A percentile compares a stretch with the other conserved stretches of the same genome.
phyloP scores from a whole-genome alignment of 1,140 invertebrate species.

The Ceratina calcarata region DNA sequence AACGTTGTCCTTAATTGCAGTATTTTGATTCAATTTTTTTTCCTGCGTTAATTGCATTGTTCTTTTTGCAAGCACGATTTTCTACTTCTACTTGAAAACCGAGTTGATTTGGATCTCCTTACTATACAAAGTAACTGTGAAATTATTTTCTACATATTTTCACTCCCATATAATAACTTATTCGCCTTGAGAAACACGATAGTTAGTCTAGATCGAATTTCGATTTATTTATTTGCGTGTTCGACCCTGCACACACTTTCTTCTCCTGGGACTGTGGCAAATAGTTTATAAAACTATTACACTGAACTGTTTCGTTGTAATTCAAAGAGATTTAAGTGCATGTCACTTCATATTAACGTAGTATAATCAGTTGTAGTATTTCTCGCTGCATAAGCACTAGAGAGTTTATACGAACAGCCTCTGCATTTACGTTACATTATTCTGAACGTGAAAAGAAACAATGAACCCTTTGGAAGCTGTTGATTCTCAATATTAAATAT shows the following conservation, averaged over 20 bases:
- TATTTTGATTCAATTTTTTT: conserved; percentile 4
- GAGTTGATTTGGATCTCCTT: background rate
- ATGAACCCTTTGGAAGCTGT: conserved; percentile 56
- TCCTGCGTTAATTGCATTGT: conserved; percentile 18
- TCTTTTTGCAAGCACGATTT: background rate
- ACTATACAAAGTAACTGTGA: background rate
- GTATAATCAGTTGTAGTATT: conserved; percentile 13
- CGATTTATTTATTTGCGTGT: conserved; percentile 32
- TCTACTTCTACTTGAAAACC: background rate
- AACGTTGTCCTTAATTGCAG: conserved; percentile 15
- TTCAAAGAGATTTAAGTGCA: conserved; percentile 38
- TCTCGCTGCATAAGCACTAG: conserved; percentile 7
- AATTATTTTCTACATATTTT: background rate
- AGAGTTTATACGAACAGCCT: conserved; percentile 37
- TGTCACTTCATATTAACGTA: conserved; percentile 38
- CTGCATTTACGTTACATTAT: conserved; percentile 34
- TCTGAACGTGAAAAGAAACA: conserved; percentile 41
- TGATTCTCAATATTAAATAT: background rate
- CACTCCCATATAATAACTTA: background rate
- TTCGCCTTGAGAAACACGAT: conserved; percentile 11
- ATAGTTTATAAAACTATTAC: conserved; percentile 28
- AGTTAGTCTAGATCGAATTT: background rate
- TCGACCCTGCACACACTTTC: conserved; percentile 44
- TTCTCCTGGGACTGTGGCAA: conserved; percentile 31
- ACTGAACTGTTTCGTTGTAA: conserved; percentile 12